phyloP scores from a whole-genome alignment of 2,797 vertebrate genomes.

The Podargus strigoides region DNA sequence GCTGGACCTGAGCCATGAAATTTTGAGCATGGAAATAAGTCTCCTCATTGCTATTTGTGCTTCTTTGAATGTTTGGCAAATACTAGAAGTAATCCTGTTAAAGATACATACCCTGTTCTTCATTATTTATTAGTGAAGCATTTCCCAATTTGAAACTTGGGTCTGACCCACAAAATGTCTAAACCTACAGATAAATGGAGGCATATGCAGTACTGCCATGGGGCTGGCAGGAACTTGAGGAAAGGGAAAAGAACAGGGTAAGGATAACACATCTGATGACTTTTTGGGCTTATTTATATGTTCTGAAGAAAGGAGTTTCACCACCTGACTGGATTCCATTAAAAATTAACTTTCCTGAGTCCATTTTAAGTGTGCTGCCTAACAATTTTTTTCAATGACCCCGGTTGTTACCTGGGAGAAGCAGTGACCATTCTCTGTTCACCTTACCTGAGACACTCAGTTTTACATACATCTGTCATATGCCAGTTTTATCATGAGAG shows the following conservation, averaged over 20 bases:
- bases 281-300: not conserved
- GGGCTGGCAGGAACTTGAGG: not conserved
- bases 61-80: not conserved
- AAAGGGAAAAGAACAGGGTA: not conserved
- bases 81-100: not conserved
- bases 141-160: not conserved
- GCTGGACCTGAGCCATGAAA: not conserved
- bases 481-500: not conserved
- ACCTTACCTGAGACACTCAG: not conserved
- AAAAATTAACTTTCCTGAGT: not conserved
- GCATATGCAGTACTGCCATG: accelerated
- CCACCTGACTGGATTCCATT: not conserved
- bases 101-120: not conserved
- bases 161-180: not conserved
- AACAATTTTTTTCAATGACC: not conserved
- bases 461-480: not conserved
- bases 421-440: not conserved
- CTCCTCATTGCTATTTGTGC: not conserved
- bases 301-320: not conserved
- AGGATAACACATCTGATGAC: not conserved
- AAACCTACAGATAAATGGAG: not conserved
- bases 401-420: not conserved
- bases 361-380: not conserved
- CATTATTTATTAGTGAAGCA: not conserved
- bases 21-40: not conserved